A percentile compares a stretch with the other conserved stretches of the same genome.
Conservation (phyloP, 2,113 vertebrate species). For the Lepidothrix coronata region DNA sequence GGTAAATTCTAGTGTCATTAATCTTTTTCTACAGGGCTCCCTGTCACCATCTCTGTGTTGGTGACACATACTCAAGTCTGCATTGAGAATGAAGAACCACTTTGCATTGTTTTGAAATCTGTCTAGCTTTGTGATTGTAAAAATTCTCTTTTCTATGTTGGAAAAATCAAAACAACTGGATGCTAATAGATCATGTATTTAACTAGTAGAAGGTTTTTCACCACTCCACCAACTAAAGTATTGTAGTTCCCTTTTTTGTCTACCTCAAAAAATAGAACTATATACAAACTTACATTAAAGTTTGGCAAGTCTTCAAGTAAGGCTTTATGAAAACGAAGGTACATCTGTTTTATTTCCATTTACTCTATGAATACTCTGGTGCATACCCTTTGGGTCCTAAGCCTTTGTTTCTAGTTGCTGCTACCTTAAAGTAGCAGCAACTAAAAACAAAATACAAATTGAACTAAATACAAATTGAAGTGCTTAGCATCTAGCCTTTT, state of each 20-base stretch:
- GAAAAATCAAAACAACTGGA: constrained; percentile 37
- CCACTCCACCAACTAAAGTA: neutral
- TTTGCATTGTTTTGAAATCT: constrained; percentile 66
- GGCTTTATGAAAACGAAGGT: constrained; percentile 4
- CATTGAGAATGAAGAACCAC: constrained; percentile 31
- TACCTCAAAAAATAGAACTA: neutral
- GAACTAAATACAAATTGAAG: neutral
- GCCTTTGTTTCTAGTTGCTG: neutral
- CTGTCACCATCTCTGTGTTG: constrained; percentile 37
- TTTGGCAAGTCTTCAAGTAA: constrained; percentile 10
- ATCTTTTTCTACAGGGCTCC: constrained; percentile 62
- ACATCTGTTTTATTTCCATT: constrained; percentile 4
- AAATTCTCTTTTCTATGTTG: neutral
- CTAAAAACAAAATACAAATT: neutral
- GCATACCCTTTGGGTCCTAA: neutral
- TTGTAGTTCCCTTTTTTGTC: neutral
- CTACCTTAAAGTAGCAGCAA: neutral
- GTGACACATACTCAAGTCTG: constrained; percentile 26
- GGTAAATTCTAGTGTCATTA: constrained; percentile 60
- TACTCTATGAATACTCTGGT: neutral
- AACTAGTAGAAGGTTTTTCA: neutral
- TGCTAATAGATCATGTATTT: constrained; percentile 16
- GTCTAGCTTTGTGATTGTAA: constrained; percentile 19
- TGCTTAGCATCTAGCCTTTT: neutral
- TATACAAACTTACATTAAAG: constrained; percentile 11